Evolutionary conservation across 1,140 invertebrate genomes (phyloP).

Genomic region (Euschistus heros): DNA sequence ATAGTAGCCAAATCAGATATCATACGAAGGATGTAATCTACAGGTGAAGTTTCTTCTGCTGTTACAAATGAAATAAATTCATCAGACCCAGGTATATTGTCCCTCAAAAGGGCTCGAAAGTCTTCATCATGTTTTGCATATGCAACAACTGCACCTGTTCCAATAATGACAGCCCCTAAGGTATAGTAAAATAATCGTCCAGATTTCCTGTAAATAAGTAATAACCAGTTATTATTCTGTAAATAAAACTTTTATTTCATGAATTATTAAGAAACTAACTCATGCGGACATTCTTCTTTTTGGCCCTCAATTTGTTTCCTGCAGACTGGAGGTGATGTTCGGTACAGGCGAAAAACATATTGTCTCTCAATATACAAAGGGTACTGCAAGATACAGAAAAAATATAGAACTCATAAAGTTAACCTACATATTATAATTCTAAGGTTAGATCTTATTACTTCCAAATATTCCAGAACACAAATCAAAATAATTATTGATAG

Average conservation of each 20-base stretch:
- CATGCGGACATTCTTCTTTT: slow-evolving; percentile 21
- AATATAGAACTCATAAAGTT: neutral
- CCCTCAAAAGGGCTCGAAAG: slow-evolving; percentile 50
- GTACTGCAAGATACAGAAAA: neutral
- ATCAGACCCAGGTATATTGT: slow-evolving; percentile 55
- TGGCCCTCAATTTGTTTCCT: slow-evolving; percentile 3
- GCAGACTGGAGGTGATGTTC: neutral
- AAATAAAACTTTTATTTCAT: neutral
- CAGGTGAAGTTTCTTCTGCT: slow-evolving; percentile 49
- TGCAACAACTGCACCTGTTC: slow-evolving; percentile 37
- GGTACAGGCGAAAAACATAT: slow-evolving; percentile 3
- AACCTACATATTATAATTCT: neutral
- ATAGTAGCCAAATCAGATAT: slow-evolving; percentile 26
- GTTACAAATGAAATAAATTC: slow-evolving; percentile 52
- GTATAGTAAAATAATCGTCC: slow-evolving; percentile 25
- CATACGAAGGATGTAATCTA: slow-evolving; percentile 34
- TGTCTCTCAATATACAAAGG: slow-evolving; percentile 1
- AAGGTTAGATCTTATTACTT: neutral
- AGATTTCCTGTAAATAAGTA: slow-evolving; percentile 20
- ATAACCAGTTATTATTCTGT: neutral
- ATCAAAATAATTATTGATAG: neutral
- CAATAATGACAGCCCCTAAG: slow-evolving; percentile 44
- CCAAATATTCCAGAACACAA: neutral
- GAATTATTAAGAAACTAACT: slow-evolving; percentile 10
- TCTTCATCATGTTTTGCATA: slow-evolving; percentile 58